Evolutionary conservation across 2,797 vertebrate species (phyloP), one percentile per base, ranked within the genome.

Genomic region (Eulemur mongoz): DNA sequence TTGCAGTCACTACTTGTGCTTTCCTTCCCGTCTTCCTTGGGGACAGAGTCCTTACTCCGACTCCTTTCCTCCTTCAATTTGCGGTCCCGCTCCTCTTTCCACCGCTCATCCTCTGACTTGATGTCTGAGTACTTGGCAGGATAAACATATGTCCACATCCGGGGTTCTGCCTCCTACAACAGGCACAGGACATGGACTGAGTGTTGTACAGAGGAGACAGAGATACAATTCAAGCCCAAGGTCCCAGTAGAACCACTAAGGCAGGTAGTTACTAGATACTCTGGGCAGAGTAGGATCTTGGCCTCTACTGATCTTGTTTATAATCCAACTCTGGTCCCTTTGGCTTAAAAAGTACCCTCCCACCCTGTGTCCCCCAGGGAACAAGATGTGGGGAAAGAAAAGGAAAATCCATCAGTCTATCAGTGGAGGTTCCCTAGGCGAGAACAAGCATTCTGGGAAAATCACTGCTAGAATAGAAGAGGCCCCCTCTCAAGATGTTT

Each of bases 111-210:
- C 93, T 99, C 99, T 0, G 98, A 98, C 96, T 99, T 98, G 97
- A 99, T 98, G 95, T 99, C 99, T 0, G 99, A 98, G 96, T 99
- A 99, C 98, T 99, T 99, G 23, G 98, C 98, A 0, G 98, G 98
- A 97, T 98, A 99, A 84, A 99, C 99, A 0, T 99, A 99, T 0
- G 99, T 99, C 99, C 99, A 99, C 98, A 99, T 98, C 65, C 99
- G 99, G 0, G 99, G 99, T 97, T 99, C 99, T 0, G 99, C 97
- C 93, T 99, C 99, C 99, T 99, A 96, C 27, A 97, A 95, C 91
- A 97, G 98, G 25, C 86, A 98, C 4, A 59, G 75, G 93, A 63
- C 0, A 50, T 83, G 27, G n/a, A 65, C 67, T 79, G 40, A 83
- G 59, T 48, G 30, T 35, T 73, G 63, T 8, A 91, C 20, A 87